phyloP scores from a whole-genome alignment of 2,797 vertebrate species.

The Microtus californicus region DNA sequence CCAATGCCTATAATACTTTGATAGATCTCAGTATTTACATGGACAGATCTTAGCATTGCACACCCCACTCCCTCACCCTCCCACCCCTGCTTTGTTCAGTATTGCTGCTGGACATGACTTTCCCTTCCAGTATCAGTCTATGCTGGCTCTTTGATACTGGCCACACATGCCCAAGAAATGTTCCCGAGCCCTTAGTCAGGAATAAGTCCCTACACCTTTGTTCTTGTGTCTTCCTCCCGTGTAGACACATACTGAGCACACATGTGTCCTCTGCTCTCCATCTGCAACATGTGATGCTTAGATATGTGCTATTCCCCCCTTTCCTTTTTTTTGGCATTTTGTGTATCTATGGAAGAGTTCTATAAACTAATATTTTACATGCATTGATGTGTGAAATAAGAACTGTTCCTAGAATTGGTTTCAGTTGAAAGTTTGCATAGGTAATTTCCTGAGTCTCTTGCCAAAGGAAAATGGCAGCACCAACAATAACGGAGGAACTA shows the following conservation, averaged over 20 bases:
- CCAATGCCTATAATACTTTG: background rate
- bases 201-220: background rate
- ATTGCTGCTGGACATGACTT: background rate
- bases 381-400: background rate
- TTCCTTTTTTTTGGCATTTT: background rate
- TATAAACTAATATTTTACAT: background rate
- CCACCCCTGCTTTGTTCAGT: background rate
- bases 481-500: background rate
- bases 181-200: background rate
- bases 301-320: background rate
- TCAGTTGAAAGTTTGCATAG: background rate
- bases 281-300: slow-evolving; percentile 6
- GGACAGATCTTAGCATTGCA: background rate
- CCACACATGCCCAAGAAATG: background rate
- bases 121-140: background rate
- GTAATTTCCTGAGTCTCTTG: background rate
- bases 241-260: background rate
- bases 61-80: rapidly evolving
- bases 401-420: slow-evolving; percentile 13
- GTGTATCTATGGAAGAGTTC: background rate
- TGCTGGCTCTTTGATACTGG: background rate
- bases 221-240: background rate
- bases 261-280: background rate
- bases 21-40: background rate
- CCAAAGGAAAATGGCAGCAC: background rate